Base-by-base conservation (phyloP, 1,140 invertebrate species). In the Ostrea denselamellosa region DNA sequence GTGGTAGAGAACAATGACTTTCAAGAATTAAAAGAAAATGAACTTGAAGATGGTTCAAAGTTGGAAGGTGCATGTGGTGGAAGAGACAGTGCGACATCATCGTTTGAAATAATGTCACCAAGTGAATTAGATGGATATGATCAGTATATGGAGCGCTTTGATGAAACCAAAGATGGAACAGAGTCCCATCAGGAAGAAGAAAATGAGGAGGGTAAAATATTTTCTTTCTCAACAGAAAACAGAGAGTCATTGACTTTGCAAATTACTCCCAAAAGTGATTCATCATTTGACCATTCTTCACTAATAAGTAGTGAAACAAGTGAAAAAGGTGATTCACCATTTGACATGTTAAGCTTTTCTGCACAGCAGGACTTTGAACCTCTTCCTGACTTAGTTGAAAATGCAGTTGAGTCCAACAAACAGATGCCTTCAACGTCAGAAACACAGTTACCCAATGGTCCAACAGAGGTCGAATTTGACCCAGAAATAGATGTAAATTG, bases 391-490 rank as follows among this genome's bases (percentile, higher is more conserved):
- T 12, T 87, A 19, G 53, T 87, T 7, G 56, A 87, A 68, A 54
- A 83, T 19, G 58, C 88, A n/a, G 54, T 56, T 85, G 68, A 87
- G 28, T n/a, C 58, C 8, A 8, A 28, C n/a, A 83, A 89, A 8
- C 51, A 85, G 81, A 25, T 86, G 4, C 14, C 17, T 19, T 28
- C 88, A 51, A 28, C 25, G n/a, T 85, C 56, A 44, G 81, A 77
- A 71, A 62, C 51, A 56, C 51, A 14, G 19, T 77, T 95, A 56
- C 93, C 93, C 86, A 96, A 96, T 93, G 96, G 96, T 9, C 96
- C 96, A 54, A 96, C 96, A 28, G 96, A 96, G 93, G 95, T 95
- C 19, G 96, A 96, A 77, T 96, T 95, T 90, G 94, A 94, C 89
- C 93, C 95, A 85, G 95, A 95, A 91, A 95, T 94, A 92, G 95